Base-by-base conservation (phyloP, 1,140 invertebrate species). In the Aphidius ervi region DNA sequence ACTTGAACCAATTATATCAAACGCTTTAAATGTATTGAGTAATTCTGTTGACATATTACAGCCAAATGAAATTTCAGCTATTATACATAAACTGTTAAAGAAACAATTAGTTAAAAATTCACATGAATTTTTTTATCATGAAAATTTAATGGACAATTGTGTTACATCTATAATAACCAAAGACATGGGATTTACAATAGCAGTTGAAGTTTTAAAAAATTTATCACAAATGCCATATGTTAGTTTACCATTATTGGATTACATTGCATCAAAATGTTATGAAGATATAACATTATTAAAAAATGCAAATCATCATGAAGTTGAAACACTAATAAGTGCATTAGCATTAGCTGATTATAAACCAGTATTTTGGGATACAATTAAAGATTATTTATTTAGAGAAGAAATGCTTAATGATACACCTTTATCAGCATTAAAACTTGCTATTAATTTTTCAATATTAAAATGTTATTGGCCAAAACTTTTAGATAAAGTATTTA, bases 341-440 rank as follows among this genome's bases (percentile, higher is more conserved):
- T 69, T 84, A 31, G 72, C 81, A 9, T 78, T 80, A 64, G 83
- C 82, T 40, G 82, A 86, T 72, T 87, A 83, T 67, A 83, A 81
- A 50, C 85, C 86, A 3, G 54, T 73, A 16, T 65, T 81, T 65
- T 88, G 85, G 85, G 66, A 74, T 3, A 65, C 59, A 41, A 68
- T 88, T 41, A 58, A 67, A 69, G 72, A 63, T 59, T 61, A 56
- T 58, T 78, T 72, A 72, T 82, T 69, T 66, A 78, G 6, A 42
- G 72, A 39, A 76, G 79, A 65, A 62, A 63, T 57, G 61, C 76
- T 79, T 20, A 63, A 69, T 40, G 66, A 63, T 1, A 72, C 77
- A 45, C 70, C 67, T 42, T 65, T 70, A 23, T 69, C 75, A 4
- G 60, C 79, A 16, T 67, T 78, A 1, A 79, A 81, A 67, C 67